Evolutionary conservation across 2,888 invertebrate genomes (phyloP), one percentile per base, ranked within the genome.

Genomic region (Cephus rjabovi): DNA sequence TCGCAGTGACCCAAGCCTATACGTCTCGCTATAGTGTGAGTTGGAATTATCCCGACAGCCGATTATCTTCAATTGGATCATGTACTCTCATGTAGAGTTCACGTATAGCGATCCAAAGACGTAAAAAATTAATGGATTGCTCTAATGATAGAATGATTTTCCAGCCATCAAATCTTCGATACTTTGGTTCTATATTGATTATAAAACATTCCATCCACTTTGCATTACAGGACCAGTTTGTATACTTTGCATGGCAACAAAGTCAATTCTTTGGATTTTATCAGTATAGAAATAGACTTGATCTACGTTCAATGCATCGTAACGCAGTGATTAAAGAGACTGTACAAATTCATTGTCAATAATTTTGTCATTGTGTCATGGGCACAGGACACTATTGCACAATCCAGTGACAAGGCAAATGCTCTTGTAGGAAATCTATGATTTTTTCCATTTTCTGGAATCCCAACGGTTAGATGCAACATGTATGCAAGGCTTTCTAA

Each of bases 11-110:
- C 87, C 83, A 86, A 81, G 84, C 82, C 83, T 83, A 81, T 84
- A 81, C 83, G 75, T 80, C 82, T 80, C 76, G 73, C 70, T 75
- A 76, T n/a, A 40, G 84, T 85, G 83, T 84, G 84, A 81, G 86
- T 85, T 83, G 80, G 81, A 85, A 87, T 88, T 87, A 86, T 87
- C 86, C 86, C 85, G 87, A 87, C 83, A 79, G 75, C 84, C 84
- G 84, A 87, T 85, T 87, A 87, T 86, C 86, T 84, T 84, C 82
- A 85, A 85, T 86, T 84, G 84, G 83, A 84, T 85, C 83, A 81
- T 81, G 70, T 73, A 71, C 75, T 78, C 71, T 75, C 77, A 75
- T 69, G 30, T 76, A 73, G 56, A 34, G 71, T 71, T 71, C 31
- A 71, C 71, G 31, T 71, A 33, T 15, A 15, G 71, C 71, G 31